phyloP scores from a whole-genome alignment of 2,888 invertebrate species.

The Spatulosminthurus flaviceps region DNA sequence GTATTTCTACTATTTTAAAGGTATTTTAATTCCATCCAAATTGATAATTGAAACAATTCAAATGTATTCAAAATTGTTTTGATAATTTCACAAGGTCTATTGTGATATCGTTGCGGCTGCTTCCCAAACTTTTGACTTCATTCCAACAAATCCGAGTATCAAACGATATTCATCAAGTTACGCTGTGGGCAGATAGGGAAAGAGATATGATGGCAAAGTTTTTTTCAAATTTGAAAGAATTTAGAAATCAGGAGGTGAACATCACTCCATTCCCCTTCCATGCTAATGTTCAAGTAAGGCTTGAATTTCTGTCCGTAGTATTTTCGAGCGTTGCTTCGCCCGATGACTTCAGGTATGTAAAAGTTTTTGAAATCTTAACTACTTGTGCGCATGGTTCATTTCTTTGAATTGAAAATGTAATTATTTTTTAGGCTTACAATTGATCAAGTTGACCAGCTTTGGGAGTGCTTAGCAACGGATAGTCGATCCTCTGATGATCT shows the following conservation, averaged over 20 bases:
- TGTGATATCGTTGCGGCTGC: conserved; percentile 84
- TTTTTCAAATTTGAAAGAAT: conserved; percentile 85
- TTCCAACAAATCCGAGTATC: conserved; percentile 85
- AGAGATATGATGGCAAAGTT: conserved; percentile 93
- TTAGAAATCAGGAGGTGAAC: conserved; percentile 69
- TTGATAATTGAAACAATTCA: not conserved
- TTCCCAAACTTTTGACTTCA: conserved; percentile 90
- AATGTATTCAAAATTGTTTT: conserved; percentile 47
- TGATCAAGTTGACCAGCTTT: conserved; percentile 89
- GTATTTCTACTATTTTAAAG: conserved; percentile 65
- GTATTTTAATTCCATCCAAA: not conserved
- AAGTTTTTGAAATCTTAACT: too few relatives aligned
- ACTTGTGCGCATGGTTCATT: too few relatives aligned
- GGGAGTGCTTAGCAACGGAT: conserved; percentile 89
- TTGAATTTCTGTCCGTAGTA: conserved; percentile 91
- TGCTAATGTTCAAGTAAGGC: conserved; percentile 88
- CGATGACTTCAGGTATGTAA: conserved; percentile 78
- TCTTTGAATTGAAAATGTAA: not conserved
- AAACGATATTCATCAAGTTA: conserved; percentile 67
- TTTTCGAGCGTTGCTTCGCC: conserved; percentile 91
- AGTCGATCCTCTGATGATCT: conserved; percentile 88
- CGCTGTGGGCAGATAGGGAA: conserved; percentile 92
- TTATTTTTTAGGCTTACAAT: conserved; percentile 73
- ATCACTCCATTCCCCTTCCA: conserved; percentile 75
- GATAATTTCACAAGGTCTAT: conserved; percentile 87